phyloP scores from a whole-genome alignment of 2,113 vertebrate species.

The Malaclemys terrapin region DNA sequence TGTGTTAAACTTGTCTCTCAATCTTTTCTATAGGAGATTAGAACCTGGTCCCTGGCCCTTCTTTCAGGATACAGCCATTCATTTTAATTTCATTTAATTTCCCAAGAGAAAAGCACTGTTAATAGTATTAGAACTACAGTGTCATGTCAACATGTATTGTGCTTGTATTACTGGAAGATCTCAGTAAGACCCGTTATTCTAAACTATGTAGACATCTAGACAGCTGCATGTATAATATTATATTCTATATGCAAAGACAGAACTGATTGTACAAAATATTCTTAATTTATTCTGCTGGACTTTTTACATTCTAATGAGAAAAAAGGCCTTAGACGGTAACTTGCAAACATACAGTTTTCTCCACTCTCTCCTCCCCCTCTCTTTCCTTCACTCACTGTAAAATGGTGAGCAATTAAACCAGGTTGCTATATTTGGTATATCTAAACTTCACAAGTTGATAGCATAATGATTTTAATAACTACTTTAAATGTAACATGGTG shows the following conservation, averaged over 20 bases:
- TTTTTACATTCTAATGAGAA: constrained; percentile 12
- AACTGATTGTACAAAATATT: constrained; percentile 24
- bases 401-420: constrained; percentile 76
- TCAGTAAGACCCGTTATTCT: constrained; percentile 23
- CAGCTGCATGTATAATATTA: background rate
- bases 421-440: constrained; percentile 78
- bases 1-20: background rate
- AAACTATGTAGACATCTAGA: background rate
- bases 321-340: background rate
- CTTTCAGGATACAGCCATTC: background rate
- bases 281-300: constrained; percentile 19
- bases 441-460: constrained; percentile 78
- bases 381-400: constrained; percentile 71
- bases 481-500: constrained; percentile 76
- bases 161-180: background rate
- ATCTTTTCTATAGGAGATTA: background rate
- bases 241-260: constrained; percentile 1
- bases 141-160: background rate
- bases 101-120: background rate
- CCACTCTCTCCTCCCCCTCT: background rate
- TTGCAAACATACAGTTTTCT: constrained; percentile 41
- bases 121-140: background rate
- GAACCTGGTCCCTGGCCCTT: background rate
- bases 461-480: constrained; percentile 85
- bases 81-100: constrained; percentile 26